Evolutionary conservation across 2,113 vertebrate genomes (phyloP).

Genomic region (Saccopteryx bilineata): DNA sequence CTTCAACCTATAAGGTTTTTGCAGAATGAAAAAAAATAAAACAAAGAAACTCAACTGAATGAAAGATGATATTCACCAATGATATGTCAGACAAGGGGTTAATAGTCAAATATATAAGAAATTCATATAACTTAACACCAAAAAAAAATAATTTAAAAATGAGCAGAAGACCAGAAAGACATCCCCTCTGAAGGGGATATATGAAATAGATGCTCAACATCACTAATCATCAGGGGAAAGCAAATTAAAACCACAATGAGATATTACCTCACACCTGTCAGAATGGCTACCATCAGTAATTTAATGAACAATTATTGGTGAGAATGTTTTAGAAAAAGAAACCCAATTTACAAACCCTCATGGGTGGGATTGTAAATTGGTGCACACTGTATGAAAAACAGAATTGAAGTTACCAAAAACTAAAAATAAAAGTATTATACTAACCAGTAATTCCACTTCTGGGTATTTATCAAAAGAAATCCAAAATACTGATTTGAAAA

Average conservation of each 20-base stretch:
- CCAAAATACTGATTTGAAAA: background rate
- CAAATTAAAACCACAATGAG: background rate
- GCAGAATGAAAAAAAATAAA: background rate
- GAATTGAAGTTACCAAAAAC: background rate
- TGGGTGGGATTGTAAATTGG: background rate
- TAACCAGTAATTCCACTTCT: background rate
- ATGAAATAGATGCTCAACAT: background rate
- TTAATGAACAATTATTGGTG: background rate
- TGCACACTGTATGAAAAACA: background rate
- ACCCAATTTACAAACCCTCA: no score
- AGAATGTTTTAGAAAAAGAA: background rate
- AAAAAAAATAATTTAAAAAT: background rate
- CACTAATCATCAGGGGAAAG: background rate
- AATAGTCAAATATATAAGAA: background rate
- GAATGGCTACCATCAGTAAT: background rate
- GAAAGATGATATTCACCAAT: background rate
- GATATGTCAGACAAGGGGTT: background rate
- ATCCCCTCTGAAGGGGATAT: background rate
- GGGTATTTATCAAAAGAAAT: background rate
- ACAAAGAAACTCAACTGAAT: background rate
- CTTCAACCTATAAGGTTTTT: background rate
- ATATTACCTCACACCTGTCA: background rate
- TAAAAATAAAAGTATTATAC: background rate
- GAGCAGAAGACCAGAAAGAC: background rate
- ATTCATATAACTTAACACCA: background rate